Conservation (phyloP, 2,888 invertebrate species). For the Steinernema scapterisci region DNA sequence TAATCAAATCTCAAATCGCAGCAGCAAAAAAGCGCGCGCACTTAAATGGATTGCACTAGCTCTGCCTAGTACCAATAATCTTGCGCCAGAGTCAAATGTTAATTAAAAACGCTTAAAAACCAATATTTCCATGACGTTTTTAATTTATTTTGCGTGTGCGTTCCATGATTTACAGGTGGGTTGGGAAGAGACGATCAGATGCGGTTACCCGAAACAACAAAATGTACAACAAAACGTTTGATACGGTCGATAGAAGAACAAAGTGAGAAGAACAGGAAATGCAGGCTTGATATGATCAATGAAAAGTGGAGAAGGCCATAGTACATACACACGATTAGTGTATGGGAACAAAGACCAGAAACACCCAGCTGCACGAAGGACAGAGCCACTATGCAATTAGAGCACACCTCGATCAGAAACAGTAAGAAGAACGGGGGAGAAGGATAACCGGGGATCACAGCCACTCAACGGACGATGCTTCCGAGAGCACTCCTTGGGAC, state of each 20-base stretch:
- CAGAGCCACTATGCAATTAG: neutral
- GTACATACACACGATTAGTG: neutral
- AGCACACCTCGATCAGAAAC: no score
- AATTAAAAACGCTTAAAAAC: neutral
- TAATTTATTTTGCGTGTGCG: neutral
- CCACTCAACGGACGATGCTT: constrained; percentile 14
- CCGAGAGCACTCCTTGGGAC: constrained; percentile 9
- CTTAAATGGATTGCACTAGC: constrained; percentile 7
- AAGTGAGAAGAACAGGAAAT: neutral
- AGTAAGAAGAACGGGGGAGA: no score
- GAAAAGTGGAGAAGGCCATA: neutral
- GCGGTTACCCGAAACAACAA: constrained; percentile 5
- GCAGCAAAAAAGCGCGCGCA: constrained; percentile 19
- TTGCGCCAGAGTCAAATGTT: neutral
- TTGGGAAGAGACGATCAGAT: neutral
- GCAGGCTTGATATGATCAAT: neutral
- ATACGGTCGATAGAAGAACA: neutral
- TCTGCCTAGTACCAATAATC: neutral
- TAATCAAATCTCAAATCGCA: constrained; percentile 9
- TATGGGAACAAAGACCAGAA: no score
- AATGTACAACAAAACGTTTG: constrained; percentile 1
- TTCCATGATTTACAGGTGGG: neutral
- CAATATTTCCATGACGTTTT: neutral
- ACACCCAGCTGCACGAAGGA: no score
- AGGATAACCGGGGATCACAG: neutral